Percentiles rank a stretch among this genome's conserved stretches.
Conservation (phyloP, 2,888 invertebrate species). For the Choreutis nemorana region DNA sequence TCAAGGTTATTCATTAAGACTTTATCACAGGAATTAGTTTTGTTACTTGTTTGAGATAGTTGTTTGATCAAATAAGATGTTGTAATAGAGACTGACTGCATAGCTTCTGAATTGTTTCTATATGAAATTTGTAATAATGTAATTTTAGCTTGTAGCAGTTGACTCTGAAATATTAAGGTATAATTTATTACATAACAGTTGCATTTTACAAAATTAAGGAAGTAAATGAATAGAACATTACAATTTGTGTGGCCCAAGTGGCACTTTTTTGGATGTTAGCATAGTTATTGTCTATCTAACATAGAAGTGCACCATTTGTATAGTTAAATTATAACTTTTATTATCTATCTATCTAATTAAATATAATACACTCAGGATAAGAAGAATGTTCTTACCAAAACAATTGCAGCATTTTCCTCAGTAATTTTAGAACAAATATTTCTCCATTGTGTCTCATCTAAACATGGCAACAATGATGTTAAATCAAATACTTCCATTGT, state of each 20-base stretch:
- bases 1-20: constrained; percentile 35
- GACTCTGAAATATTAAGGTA: not conserved
- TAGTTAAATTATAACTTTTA: too few species aligned
- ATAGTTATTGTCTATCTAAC: too few species aligned
- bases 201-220: not conserved
- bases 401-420: constrained; percentile 21
- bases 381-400: constrained; percentile 52
- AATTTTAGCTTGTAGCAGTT: not conserved
- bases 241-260: too few species aligned
- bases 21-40: constrained; percentile 26
- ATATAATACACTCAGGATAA: too few species aligned
- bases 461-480: constrained; percentile 33
- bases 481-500: constrained; percentile 28
- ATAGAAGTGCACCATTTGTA: too few species aligned
- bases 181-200: not conserved
- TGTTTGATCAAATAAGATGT: constrained; percentile 38
- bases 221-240: not conserved
- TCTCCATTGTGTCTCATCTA: constrained; percentile 35
- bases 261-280: too few species aligned
- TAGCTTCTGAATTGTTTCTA: constrained; percentile 9
- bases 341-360: not conserved
- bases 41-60: too few species aligned
- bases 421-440: constrained; percentile 21
- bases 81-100: constrained; percentile 19
- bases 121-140: not conserved